These are phyloP conservation scores for Nemapogon koenigi DNA, from an alignment of 2,888 invertebrate genomes.

Conservation along the genomic window DNA sequence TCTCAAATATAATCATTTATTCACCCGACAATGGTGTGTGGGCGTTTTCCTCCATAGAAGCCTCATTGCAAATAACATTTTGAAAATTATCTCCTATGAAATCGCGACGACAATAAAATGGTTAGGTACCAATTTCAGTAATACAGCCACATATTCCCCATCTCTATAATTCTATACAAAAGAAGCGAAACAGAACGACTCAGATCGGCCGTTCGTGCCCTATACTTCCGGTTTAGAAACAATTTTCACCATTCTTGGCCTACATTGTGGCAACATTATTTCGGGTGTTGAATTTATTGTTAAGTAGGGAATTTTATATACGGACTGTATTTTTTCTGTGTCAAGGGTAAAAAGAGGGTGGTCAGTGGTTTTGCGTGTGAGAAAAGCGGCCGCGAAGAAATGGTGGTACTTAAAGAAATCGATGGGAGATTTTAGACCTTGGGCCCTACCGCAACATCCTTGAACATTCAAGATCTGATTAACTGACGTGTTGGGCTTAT, in stretches of 20 bases:
- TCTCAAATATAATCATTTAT: too few species aligned
- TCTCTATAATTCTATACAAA: not conserved
- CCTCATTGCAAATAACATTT: too few species aligned
- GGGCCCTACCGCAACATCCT: constrained; percentile 43
- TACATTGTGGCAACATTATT: constrained; percentile 53
- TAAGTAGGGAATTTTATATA: constrained; percentile 3
- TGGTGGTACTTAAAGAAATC: constrained; percentile 29
- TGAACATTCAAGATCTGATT: constrained; percentile 19
- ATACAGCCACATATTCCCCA: not conserved
- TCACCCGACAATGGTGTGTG: too few species aligned
- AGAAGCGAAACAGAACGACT: not conserved
- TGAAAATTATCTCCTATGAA: too few species aligned
- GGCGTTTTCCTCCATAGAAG: too few species aligned
- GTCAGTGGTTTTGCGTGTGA: constrained; percentile 52
- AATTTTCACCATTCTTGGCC: constrained; percentile 31
- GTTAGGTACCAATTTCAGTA: not conserved
- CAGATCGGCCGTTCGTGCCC: constrained; percentile 1
- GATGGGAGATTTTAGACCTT: constrained; percentile 60
- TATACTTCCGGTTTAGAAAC: constrained; percentile 31
- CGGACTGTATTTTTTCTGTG: constrained; percentile 35
- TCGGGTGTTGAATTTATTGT: constrained; percentile 25
- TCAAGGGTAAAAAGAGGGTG: constrained; percentile 44
- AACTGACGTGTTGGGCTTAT: too few species aligned
- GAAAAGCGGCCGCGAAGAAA: constrained; percentile 11
- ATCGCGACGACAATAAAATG: too few species aligned